Conservation (phyloP, 92 coral and sea anemone species). For the Parazoanthus swiftii region DNA sequence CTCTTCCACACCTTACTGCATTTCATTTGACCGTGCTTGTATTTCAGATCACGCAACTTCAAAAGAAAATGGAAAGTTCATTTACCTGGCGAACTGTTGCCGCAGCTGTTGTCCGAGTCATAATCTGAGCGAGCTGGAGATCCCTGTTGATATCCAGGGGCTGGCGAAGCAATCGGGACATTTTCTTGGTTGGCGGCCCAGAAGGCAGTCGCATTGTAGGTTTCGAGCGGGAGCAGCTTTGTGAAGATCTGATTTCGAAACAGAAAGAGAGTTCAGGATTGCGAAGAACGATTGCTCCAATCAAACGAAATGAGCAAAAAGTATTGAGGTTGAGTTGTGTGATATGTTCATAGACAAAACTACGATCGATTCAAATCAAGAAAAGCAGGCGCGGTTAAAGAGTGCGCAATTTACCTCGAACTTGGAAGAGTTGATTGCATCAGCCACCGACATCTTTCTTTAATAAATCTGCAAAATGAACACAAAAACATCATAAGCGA, state of each 20-base stretch:
- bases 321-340: not conserved
- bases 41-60: no score
- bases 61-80: no score
- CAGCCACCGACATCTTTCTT: not conserved
- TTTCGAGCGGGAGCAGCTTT: not conserved
- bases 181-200: conserved; percentile 54
- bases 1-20: not conserved
- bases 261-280: not conserved
- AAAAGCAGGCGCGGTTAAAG: not conserved
- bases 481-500: not conserved
- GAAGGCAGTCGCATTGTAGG: not conserved
- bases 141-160: conserved; percentile 2
- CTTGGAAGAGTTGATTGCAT: not conserved
- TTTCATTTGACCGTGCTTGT: not conserved
- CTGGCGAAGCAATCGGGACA: conserved; percentile 76
- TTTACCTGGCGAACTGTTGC: conserved; percentile 23
- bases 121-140: conserved; percentile 22
- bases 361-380: not conserved
- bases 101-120: conserved; percentile 21
- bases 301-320: not conserved
- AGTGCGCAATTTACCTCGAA: not conserved
- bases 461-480: not conserved
- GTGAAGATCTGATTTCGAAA: conserved; percentile 2
- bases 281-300: not conserved
- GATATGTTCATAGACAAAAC: not conserved